Base-by-base conservation (phyloP, 2,113 vertebrate genomes). In the Haemorhous mexicanus region DNA sequence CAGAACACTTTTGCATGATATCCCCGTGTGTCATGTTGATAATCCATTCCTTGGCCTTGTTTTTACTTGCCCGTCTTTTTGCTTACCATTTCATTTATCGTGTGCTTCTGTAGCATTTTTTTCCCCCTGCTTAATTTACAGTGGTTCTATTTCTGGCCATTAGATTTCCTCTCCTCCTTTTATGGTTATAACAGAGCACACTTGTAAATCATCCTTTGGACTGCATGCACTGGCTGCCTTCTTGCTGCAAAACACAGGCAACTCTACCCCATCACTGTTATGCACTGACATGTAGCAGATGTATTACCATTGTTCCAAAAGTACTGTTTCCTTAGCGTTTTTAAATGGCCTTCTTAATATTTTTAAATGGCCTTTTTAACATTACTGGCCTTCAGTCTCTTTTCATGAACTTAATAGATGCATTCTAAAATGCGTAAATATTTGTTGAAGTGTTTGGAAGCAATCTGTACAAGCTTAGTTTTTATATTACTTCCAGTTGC, bases 141-240 rank as follows among this genome's bases (percentile, higher is more conserved):
- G 68, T 43, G 47, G 13, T 92, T 85, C 88, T 96, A 89, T 93
- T 96, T 95, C 86, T 95, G 89, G 88, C 58, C 87, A 59, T 96
- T 73, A 82, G 89, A 93, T 96, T 97, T 96, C 79, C 89, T 96
- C 58, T 90, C 75, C 46, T 94, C 92, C 92, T 97, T 97, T 97
- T 95, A 84, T 92, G 81, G 90, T 39, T 44, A 13, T 68, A 75
- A 67, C 76, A 59, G 93, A 84, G 78, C 61, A 88, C 12, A 7
- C 50, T 96, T 90, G 76, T 94, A 94, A 95, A 89, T 95, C 64
- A 81, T 92, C 82, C 50, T 89, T 81, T 3, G 23, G 70, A 28
- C 72, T 81, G 64, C 68, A 12, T 50, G 77, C 70, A 23, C 84
- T 75, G 76, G 73, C 80, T 93, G 82, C 87, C 63, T 89, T 84